Evolutionary conservation across 2,888 invertebrate genomes (phyloP), one percentile per base, ranked within the genome.

Genomic region (Cataglyphis albicans): DNA sequence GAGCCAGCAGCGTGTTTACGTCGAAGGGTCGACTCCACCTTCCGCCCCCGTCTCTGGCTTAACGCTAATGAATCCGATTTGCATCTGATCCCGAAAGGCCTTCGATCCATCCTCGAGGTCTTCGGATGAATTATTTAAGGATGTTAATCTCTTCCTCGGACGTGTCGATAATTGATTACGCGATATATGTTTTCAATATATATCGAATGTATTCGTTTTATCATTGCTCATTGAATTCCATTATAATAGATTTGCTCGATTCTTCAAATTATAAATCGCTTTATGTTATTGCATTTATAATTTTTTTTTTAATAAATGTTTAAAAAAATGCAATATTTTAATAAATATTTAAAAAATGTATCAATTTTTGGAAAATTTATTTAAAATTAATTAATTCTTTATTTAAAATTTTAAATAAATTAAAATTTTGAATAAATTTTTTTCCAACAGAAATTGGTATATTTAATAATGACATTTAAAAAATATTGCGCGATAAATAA

Each of bases 51-150:
- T 52, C 75, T 81, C 72, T 68, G 90, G 92, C 92, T 93, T 91
- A 92, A 89, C 92, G 89, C 92, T 94, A 94, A 94, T 94, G 94
- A 94, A 94, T 93, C 93, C 93, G 91, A 94, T 94, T 94, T 94
- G 93, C 94, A 94, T 94, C 92, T 92, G 93, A 94, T 93, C 94
- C 93, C 89, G 83, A 84, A 88, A 90, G 92, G 93, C 93, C 93
- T 92, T 91, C 92, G 92, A 81, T 80, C 84, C 83, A 73, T 83
- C 81, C 85, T 68, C 65, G 76, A 63, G 72, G 59, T 82, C 61
- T 75, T 59, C 84, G 84, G 76, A 87, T 90, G 86, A 87, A 91
- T 92, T 91, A 91, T 92, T 92, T 90, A 91, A 87, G 81, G 87
- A 84, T 61, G 63, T 80, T 74, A 75, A 70, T 80, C 65, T 78